These are phyloP conservation scores for Hyphantria cunea DNA, from an alignment of 1,140 invertebrate genomes.

Conservation along the genomic window DNA sequence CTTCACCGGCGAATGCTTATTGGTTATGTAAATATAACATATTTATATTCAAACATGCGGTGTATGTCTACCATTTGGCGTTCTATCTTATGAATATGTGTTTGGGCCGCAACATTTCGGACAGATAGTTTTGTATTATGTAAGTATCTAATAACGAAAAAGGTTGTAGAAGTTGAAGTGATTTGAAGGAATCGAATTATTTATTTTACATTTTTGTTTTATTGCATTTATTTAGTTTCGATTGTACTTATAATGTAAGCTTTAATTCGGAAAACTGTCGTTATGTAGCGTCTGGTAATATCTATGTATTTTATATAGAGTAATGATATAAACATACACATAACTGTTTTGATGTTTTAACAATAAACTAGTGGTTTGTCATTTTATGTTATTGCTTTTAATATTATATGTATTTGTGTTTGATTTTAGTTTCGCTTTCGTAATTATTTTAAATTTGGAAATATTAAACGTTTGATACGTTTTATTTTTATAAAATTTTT, in stretches of 20 bases:
- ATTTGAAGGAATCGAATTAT: no score
- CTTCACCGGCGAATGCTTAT: no score
- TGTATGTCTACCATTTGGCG: slow-evolving; percentile 7
- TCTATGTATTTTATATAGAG: no score
- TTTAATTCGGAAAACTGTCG: not conserved
- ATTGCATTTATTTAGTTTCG: slow-evolving; percentile 4
- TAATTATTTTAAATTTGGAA: no score
- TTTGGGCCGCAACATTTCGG: not conserved
- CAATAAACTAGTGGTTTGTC: no score
- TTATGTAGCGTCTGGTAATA: not conserved
- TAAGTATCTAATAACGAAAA: slow-evolving; percentile 18
- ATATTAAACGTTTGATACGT: no score
- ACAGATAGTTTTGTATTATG: slow-evolving; percentile 2
- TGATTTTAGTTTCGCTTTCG: no score
- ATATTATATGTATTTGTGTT: not conserved
- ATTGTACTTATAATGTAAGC: not conserved
- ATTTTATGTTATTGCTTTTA: not conserved
- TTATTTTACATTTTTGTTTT: not conserved
- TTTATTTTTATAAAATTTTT: no score
- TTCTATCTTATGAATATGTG: slow-evolving; percentile 5
- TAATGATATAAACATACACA: no score
- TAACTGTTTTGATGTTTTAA: no score
- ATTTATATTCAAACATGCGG: slow-evolving; percentile 13
- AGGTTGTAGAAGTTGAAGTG: slow-evolving; percentile 2
- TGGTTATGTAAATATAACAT: not conserved